Conservation (phyloP, 2,113 vertebrate genomes). For the Onychostruthus taczanowskii region DNA sequence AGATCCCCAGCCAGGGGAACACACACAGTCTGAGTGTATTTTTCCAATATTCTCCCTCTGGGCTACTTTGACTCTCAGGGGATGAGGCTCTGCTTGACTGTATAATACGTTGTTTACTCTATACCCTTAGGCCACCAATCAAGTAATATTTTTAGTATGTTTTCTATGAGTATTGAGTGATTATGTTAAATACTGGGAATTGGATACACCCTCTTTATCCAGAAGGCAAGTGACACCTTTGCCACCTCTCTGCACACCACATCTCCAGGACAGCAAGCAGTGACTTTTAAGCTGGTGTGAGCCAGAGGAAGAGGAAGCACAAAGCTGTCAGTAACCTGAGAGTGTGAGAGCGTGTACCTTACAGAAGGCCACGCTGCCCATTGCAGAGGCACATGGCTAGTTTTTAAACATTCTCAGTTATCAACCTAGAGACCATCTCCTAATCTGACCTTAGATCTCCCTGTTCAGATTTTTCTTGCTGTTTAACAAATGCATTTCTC, state of each 20-base stretch:
- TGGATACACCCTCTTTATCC: neutral
- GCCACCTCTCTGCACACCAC: neutral
- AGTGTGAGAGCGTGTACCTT: neutral
- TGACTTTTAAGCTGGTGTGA: neutral
- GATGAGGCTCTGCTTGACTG: neutral
- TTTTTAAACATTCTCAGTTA: constrained; percentile 50
- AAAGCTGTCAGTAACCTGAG: neutral
- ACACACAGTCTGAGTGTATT: neutral
- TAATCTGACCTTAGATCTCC: constrained; percentile 30
- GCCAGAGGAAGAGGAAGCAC: neutral
- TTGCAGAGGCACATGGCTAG: neutral
- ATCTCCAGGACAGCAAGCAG: neutral
- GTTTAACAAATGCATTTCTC: neutral
- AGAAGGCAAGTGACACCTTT: neutral
- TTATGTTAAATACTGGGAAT: neutral
- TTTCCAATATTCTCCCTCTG: neutral
- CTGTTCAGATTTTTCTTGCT: neutral
- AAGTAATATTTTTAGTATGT: neutral
- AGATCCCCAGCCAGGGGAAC: neutral
- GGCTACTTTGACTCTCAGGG: neutral
- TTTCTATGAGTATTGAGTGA: neutral
- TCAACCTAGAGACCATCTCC: neutral
- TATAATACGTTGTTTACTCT: neutral
- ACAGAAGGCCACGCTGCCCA: neutral
- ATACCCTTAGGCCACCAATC: neutral